Base-by-base conservation (phyloP, 2,113 vertebrate genomes). In the Kryptolebias marmoratus region DNA sequence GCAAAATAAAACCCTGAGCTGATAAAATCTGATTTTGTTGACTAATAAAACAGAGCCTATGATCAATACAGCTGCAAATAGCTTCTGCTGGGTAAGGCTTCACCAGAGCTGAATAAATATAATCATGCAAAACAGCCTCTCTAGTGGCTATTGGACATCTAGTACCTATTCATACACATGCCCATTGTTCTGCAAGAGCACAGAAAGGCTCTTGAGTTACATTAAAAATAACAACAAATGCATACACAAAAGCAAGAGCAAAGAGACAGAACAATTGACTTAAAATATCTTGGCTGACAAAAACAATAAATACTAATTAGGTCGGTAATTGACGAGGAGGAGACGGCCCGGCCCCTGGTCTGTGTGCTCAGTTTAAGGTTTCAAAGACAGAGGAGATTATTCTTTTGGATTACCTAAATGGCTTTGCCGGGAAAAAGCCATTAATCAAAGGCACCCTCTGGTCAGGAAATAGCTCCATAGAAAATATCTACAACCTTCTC, bases 401-500 rank as follows among this genome's bases (percentile, higher is more conserved):
- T 91, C 94, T 93, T 94, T 91, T 93, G 95, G 94, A 95, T 95
- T 95, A 94, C 93, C 93, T 94, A 93, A 91, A 94, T 94, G 94
- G 92, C 92, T 94, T 93, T 91, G 42, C 55, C 28, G 62, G 3
- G 88, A 92, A 94, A 96, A 94, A 90, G 91, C 94, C 95, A 97
- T 97, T 95, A 95, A 97, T 98, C 97, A 96, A 90, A 2, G 1
- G 85, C 85, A 91, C 92, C 94, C 94, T 83, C 91, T 93, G 93
- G 95, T 94, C 95, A 96, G 91, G 92, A 95, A 95, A 94, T 95
- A 94, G 95, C 95, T 94, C 92, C 92, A 93, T 92, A 94, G 95
- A 96, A 97, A 97, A 96, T 96, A 96, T 94, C 95, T 93, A 93
- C 93, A 93, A 94, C 94, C 95, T 95, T 96, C 95, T 96, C 94